These are phyloP conservation scores for Castor canadensis DNA, from an alignment of 2,113 vertebrate species.

Conservation along the genomic window DNA sequence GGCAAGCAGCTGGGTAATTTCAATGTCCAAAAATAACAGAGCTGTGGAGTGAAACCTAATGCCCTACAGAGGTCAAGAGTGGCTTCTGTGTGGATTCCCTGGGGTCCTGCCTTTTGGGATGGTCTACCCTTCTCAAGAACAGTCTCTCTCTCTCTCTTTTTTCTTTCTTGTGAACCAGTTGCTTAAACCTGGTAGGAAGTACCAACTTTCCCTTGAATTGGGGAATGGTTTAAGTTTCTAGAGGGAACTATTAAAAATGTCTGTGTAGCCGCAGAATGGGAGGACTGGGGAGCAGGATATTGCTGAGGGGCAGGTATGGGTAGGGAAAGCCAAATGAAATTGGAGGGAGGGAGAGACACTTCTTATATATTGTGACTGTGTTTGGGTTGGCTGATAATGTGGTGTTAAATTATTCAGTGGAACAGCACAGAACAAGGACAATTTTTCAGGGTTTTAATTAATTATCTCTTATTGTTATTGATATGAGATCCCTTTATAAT, in stretches of 20 bases:
- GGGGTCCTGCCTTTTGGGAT: not conserved
- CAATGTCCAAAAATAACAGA: constrained; percentile 44
- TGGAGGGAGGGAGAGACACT: not conserved
- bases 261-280: not conserved
- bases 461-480: constrained; percentile 67
- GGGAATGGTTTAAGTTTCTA: not conserved
- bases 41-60: not conserved
- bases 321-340: not conserved
- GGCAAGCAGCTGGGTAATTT: not conserved
- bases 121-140: not conserved
- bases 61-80: not conserved
- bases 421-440: not conserved
- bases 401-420: constrained; percentile 9
- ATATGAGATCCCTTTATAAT: constrained; percentile 48
- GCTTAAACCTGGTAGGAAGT: not conserved
- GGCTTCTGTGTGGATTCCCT: not conserved
- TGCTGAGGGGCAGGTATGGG: not conserved
- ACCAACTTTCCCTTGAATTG: not conserved
- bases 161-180: not conserved
- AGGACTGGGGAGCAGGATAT: not conserved
- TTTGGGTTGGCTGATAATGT: not conserved
- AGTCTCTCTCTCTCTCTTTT: not conserved
- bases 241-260: not conserved
- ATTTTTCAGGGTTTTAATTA: constrained; percentile 54
- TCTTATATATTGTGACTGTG: not conserved